Percentiles rank a stretch among this genome's conserved stretches.
phyloP scores from a whole-genome alignment of 2,888 invertebrate genomes.

The Eristalis pertinax region DNA sequence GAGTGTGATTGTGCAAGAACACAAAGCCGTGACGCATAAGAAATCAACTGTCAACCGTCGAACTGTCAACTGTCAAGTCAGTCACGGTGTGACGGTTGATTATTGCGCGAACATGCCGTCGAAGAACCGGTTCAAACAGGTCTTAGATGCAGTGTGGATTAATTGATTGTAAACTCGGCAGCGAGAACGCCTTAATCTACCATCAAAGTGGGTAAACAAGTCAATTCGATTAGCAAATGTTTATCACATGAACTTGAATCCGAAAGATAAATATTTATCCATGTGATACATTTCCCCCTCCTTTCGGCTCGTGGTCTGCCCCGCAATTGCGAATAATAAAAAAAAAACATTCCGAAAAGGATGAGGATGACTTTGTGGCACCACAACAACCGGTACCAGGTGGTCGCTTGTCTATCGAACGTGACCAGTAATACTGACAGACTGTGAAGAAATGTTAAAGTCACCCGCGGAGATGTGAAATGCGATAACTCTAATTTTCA shows the following conservation, averaged over 20 bases:
- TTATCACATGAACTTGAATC: neutral
- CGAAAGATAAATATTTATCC: neutral
- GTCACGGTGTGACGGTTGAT: no score
- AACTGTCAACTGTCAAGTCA: neutral
- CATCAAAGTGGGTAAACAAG: neutral
- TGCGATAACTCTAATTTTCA: neutral
- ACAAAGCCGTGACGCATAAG: neutral
- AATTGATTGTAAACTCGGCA: neutral
- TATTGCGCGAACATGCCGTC: no score
- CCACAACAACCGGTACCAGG: neutral
- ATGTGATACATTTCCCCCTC: neutral
- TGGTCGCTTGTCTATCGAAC: neutral
- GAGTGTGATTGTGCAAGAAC: neutral
- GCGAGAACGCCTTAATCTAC: neutral
- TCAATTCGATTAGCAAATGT: neutral
- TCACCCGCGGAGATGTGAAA: neutral
- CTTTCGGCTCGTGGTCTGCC: neutral
- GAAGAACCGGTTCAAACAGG: neutral
- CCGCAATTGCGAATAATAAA: neutral
- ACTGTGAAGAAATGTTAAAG: neutral
- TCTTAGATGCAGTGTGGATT: neutral
- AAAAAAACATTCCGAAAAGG: neutral
- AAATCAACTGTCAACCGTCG: neutral
- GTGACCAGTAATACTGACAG: neutral
- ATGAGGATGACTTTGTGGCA: neutral